Base-by-base conservation (phyloP, 1,140 invertebrate species). In the Drosophila repleta region DNA sequence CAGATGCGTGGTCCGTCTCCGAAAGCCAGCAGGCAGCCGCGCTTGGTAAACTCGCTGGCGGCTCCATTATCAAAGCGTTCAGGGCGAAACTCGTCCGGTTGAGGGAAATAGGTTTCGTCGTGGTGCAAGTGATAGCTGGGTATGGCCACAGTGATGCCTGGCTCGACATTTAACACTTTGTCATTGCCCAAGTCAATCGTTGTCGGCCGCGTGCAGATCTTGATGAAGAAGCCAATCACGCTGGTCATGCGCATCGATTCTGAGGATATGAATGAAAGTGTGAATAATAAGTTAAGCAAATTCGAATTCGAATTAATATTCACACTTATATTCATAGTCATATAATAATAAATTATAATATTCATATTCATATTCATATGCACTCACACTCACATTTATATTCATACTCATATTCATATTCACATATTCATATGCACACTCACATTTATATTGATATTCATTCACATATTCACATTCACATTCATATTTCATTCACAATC, bases 1-100 rank as follows among this genome's bases (percentile, higher is more conserved):
- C 95, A 95, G 74, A 94, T 94, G 37, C 95, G 84, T 0, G 94
- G 93, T 18, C 95, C 95, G 65, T 94, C 94, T 0, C 94, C 94
- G 73, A 96, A 96, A 2, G 94, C 93, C 51, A 95, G 74, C 0
- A 83, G 70, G 3, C 68, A 63, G 5, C 90, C 87, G 5, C 70
- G 75, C 17, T 91, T 90, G 32, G 35, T 81, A 0, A 80, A 64
- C 15, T 53, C 73, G 52, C 53, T 79, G 0, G 57, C 76, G 6
- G 68, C 67, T 6, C 58, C 81, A 57, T 93, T 92, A 4, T 73
- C 82, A 75, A 95, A 95, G 51, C 94, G 83, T 37, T 95, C 94
- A 0, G 94, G 94, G 71, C 93, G 91, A 64, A 94, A 95, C 13
- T 68, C 76, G 13, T 93, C 92, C 3, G 95, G 94, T 58, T 95